Evolutionary conservation across 2,888 invertebrate species (phyloP).

Genomic region (Hemistola chrysoprasaria): DNA sequence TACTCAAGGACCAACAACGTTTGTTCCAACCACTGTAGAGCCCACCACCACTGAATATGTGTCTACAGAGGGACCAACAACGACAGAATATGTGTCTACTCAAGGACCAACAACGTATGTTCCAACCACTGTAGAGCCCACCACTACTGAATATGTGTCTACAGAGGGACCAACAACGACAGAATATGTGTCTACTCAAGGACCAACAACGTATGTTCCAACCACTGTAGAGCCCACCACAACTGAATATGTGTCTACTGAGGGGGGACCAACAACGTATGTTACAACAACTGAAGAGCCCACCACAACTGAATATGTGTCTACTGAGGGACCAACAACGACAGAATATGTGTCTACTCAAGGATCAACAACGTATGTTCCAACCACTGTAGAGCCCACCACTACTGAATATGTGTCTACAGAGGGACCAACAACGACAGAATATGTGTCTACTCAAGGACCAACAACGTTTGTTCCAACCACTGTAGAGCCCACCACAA

Average conservation of each 20-base stretch:
- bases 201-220: not conserved
- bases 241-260: not conserved
- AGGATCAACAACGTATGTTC: slow-evolving; percentile 1
- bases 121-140: not conserved
- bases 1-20: slow-evolving; percentile 3
- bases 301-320: not conserved
- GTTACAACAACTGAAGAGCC: slow-evolving; percentile 5
- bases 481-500: slow-evolving; percentile 4
- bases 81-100: slow-evolving; percentile 2
- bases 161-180: slow-evolving; percentile 6
- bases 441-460: slow-evolving; percentile 2
- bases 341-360: slow-evolving; percentile 1
- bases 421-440: slow-evolving; percentile 12
- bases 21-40: slow-evolving; percentile 4
- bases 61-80: slow-evolving; percentile 4
- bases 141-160: not conserved
- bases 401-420: slow-evolving; percentile 5
- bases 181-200: not conserved
- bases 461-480: slow-evolving; percentile 6
- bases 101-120: slow-evolving; percentile 3
- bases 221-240: slow-evolving; percentile 8
- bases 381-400: slow-evolving; percentile 1
- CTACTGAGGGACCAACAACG: slow-evolving; percentile 6
- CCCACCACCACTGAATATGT: slow-evolving; percentile 1
- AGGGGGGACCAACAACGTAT: slow-evolving; percentile 7